Base-by-base conservation (phyloP, 2,888 invertebrate species). In the Chloroclystis v-ata region DNA sequence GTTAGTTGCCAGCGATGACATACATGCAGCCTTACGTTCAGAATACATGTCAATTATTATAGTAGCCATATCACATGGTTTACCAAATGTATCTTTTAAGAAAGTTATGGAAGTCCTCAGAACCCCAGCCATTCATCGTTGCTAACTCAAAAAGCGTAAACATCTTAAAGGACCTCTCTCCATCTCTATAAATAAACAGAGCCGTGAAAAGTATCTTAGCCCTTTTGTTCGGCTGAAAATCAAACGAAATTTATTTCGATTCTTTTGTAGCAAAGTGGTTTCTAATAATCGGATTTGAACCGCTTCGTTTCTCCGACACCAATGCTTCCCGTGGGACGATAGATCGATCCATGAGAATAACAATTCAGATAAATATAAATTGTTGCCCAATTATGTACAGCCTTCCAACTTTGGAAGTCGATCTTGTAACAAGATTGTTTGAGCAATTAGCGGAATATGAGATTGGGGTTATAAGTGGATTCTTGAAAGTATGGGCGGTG, bases 271-370 rank as follows among this genome's bases (percentile, higher is more conserved):
- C 26, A 44, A 48, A 52, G 39, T 48, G 37, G 44, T 45, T 43
- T 42, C 43, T 52, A 48, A 52, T 52, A 52, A 52, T 48, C 45
- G 48, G 45, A 44, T 44, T 47, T 47, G 41, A 28, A 38, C 39
- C 52, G 42, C 52, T 45, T 52, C 52, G 47, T 37, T 43, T 48
- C 29, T 33, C 4, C 41, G 38, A 47, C 44, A 41, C 49, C 49
- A 37, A 49, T 44, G 26, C 16, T 29, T 45, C 52, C 39, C 48
- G 26, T n/a, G 47, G 52, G 35, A 45, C 14, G 32, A 42, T 52
- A 45, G 45, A 49, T 49, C 41, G 49, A 42, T 49, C 45, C 45
- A 45, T 14, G 25, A 33, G 16, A 45, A 42, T 38, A 49, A 45
- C 42, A 42, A 37, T 49, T 41, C 49, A 42, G 38, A 44, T 45